These are phyloP conservation scores for Anastrepha obliqua DNA, from an alignment of 1,140 invertebrate genomes.

Conservation along the genomic window DNA sequence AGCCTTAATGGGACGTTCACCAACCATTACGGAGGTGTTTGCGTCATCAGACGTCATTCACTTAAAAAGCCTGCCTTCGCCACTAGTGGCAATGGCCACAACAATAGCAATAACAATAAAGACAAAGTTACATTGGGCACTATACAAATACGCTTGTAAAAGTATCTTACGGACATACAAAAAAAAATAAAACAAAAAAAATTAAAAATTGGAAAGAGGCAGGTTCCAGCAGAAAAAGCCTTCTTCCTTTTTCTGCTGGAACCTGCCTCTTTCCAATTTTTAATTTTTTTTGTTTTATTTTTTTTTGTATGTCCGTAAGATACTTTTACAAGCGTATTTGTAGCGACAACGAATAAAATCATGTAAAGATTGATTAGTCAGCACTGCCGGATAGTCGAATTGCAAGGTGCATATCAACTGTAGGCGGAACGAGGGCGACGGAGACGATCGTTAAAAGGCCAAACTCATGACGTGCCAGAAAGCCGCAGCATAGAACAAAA, in stretches of 20 bases:
- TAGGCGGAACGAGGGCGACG: background rate
- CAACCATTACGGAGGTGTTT: background rate
- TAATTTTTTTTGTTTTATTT: background rate
- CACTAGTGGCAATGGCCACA: slow-evolving; percentile 39
- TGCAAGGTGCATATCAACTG: background rate
- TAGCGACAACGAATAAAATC: slow-evolving; percentile 8
- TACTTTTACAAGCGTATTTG: background rate
- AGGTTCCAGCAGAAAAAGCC: background rate
- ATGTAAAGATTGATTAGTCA: slow-evolving; percentile 50
- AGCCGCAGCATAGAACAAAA: slow-evolving; percentile 37
- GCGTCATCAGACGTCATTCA: background rate
- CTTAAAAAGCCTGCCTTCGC: background rate
- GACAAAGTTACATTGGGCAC: slow-evolving; percentile 3
- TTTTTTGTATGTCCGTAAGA: background rate
- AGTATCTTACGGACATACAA: background rate
- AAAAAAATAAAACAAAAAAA: background rate
- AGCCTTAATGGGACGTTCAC: background rate
- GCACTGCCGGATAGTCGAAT: background rate
- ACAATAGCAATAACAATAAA: slow-evolving; percentile 37
- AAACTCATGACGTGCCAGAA: background rate
- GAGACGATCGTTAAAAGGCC: background rate
- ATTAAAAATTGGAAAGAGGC: background rate
- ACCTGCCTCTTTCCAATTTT: background rate
- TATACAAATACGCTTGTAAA: background rate
- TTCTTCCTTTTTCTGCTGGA: background rate